Percentiles rank a stretch among this genome's conserved stretches.
phyloP scores from a whole-genome alignment of 2,888 invertebrate genomes.

The Serripes groenlandicus region DNA sequence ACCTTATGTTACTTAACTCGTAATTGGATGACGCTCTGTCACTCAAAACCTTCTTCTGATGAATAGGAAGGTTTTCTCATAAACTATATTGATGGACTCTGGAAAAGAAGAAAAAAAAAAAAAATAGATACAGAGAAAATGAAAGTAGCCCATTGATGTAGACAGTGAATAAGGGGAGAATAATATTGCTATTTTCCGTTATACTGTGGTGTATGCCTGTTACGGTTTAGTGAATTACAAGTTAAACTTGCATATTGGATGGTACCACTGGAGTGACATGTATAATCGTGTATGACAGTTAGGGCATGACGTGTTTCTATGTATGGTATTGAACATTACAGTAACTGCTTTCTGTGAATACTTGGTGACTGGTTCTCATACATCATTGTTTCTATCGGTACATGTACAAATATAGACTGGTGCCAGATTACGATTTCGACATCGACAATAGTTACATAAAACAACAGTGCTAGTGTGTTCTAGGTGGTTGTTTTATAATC shows the following conservation, averaged over 20 bases:
- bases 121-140: not conserved
- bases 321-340: constrained; percentile 58
- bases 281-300: constrained; percentile 43
- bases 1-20: too few species aligned
- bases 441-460: too few species aligned
- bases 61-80: constrained; percentile 21
- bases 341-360: constrained; percentile 52
- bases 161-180: constrained; percentile 17
- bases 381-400: too few species aligned
- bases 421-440: too few species aligned
- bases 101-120: not conserved
- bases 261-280: constrained; percentile 28
- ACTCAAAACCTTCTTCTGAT: constrained; percentile 23
- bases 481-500: too few species aligned
- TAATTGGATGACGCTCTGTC: constrained; percentile 64
- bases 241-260: constrained; percentile 40
- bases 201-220: constrained; percentile 2
- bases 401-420: too few species aligned
- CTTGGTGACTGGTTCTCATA: constrained; percentile 34
- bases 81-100: constrained; percentile 13
- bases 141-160: constrained; percentile 9
- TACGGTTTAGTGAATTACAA: constrained; percentile 9
- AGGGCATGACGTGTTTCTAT: constrained; percentile 61
- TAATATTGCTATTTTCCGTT: constrained; percentile 26
- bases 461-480: too few species aligned